Evolutionary conservation across 2,113 vertebrate species (phyloP).

Genomic region (Accipiter virgatus): DNA sequence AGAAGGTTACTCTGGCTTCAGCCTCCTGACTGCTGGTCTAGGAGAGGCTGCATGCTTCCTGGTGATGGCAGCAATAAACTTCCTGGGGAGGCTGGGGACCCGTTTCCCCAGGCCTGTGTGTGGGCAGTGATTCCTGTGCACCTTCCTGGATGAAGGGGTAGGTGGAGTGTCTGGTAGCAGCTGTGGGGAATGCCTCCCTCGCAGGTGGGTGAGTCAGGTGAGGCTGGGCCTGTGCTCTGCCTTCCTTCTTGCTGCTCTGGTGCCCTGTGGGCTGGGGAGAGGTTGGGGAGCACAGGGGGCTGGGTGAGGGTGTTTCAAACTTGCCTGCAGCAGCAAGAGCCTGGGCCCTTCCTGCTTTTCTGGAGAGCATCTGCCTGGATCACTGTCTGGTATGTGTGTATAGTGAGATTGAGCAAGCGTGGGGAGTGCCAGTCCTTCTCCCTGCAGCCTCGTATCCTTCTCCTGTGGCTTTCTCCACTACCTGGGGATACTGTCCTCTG

Average conservation of each 20-base stretch:
- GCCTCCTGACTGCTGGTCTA: neutral
- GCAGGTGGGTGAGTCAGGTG: neutral
- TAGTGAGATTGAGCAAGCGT: neutral
- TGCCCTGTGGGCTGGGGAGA: neutral
- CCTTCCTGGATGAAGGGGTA: neutral
- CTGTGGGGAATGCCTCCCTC: neutral
- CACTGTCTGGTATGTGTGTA: neutral
- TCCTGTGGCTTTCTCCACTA: neutral
- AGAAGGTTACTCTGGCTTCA: neutral
- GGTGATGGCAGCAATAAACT: neutral
- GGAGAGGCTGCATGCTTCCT: neutral
- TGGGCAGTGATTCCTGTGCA: neutral
- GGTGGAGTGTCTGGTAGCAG: neutral
- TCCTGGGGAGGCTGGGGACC: neutral
- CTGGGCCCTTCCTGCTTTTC: neutral
- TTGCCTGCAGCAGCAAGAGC: neutral
- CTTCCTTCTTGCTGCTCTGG: neutral
- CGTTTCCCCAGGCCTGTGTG: neutral
- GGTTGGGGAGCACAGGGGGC: neutral
- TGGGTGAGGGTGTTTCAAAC: neutral
- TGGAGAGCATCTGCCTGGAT: neutral
- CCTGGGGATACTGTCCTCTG: neutral
- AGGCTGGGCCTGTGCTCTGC: neutral
- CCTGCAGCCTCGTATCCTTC: neutral
- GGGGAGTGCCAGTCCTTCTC: neutral